phyloP scores from a whole-genome alignment of 2,888 invertebrate genomes.

The Drosophila meridionalis region DNA sequence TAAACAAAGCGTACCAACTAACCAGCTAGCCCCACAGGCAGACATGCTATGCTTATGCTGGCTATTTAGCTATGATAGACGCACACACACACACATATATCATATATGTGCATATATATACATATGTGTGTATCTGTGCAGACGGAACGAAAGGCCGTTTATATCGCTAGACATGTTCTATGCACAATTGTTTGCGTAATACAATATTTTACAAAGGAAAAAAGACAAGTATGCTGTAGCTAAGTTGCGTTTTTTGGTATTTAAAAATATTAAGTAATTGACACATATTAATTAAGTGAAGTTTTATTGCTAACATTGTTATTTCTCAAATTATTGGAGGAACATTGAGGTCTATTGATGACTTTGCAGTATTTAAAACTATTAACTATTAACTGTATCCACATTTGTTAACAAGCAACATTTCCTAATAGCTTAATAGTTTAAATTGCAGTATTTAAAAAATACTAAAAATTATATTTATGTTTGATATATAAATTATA shows the following conservation, averaged over 20 bases:
- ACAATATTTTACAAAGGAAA: conserved; percentile 1
- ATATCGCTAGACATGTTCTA: conserved; percentile 26
- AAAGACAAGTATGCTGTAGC: conserved; percentile 3
- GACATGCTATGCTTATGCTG: conserved; percentile 62
- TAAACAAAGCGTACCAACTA: conserved; percentile 48
- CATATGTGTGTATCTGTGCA: conserved; percentile 27
- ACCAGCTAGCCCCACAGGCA: conserved; percentile 37
- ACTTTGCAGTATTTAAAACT: no score
- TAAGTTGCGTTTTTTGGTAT: neutral
- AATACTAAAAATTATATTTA: neutral
- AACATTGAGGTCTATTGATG: neutral
- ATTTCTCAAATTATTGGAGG: neutral
- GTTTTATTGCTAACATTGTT: neutral
- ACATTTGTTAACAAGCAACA: no score
- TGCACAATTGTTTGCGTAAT: conserved; percentile 33
- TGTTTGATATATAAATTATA: neutral
- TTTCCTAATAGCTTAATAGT: no score
- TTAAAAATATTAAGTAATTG: neutral
- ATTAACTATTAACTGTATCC: no score
- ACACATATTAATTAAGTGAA: neutral
- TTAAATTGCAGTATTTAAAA: neutral
- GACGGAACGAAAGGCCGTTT: conserved; percentile 27
- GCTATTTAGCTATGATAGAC: conserved; percentile 48
- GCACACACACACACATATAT: neutral
- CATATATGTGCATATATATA: conserved; percentile 7